Percentiles rank a stretch among this genome's conserved stretches.
These are phyloP conservation scores for Serilophus lunatus DNA, from an alignment of 2,113 vertebrate species.

Conservation along the genomic window DNA sequence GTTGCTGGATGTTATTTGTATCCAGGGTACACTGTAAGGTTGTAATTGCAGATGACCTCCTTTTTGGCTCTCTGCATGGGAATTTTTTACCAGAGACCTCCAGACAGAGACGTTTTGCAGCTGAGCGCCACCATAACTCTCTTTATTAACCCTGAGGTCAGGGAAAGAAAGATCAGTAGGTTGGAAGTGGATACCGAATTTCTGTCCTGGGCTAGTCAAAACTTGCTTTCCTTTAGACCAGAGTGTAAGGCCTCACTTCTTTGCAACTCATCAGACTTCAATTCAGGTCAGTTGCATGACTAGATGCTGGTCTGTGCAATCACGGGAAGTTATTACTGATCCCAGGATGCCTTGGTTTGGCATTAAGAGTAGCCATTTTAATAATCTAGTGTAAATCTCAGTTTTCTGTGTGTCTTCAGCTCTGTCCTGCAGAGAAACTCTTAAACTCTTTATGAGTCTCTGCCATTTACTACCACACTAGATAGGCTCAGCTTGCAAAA, in stretches of 20 bases:
- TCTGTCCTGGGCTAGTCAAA: background rate
- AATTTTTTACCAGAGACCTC: background rate
- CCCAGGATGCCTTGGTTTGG: background rate
- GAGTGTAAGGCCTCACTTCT: background rate
- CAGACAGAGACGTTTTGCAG: background rate
- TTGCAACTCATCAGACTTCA: background rate
- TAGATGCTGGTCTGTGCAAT: background rate
- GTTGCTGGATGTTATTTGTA: background rate
- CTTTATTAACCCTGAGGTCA: background rate
- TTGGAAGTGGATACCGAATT: background rate
- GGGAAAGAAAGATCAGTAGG: background rate
- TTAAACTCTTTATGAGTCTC: conserved; percentile 34
- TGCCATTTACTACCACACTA: conserved; percentile 2
- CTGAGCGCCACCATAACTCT: background rate
- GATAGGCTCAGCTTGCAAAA: background rate
- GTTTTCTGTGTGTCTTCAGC: background rate
- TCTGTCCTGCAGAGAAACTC: background rate
- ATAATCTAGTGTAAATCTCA: conserved; percentile 23
- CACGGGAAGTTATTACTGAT: background rate
- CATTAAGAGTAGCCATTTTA: background rate
- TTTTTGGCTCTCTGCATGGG: background rate
- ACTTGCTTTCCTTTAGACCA: background rate
- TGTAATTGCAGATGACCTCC: background rate
- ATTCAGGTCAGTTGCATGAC: background rate
- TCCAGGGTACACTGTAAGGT: background rate